A percentile compares a stretch with the other conserved stretches of the same genome.
phyloP scores from a whole-genome alignment of 2,888 invertebrate genomes.

The Ramazzottius varieornatus region DNA sequence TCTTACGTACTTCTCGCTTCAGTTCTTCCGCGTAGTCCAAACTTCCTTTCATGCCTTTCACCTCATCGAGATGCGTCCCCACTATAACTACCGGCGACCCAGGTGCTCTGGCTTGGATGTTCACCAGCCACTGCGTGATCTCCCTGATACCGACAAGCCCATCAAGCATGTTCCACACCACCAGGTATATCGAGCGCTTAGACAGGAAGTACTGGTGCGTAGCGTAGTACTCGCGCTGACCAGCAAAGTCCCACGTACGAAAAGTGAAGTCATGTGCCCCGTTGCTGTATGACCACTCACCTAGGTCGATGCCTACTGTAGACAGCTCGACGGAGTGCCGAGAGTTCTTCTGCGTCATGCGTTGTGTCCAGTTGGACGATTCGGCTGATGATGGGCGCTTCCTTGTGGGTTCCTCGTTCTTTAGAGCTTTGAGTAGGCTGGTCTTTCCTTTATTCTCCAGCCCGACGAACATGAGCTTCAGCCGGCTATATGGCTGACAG shows the following conservation, averaged over 20 bases:
- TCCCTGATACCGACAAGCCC: conserved; percentile 66
- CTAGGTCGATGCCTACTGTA: conserved; percentile 90
- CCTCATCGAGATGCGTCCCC: conserved; percentile 71
- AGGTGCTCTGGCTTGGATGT: conserved; percentile 74
- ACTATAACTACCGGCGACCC: conserved; percentile 86
- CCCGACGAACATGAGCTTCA: conserved; percentile 40
- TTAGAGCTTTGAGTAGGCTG: neutral
- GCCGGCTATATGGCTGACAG: conserved; percentile 46
- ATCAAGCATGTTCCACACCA: conserved; percentile 76
- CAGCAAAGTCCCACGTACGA: conserved; percentile 94
- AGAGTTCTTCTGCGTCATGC: conserved; percentile 66
- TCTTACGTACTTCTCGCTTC: conserved; percentile 34
- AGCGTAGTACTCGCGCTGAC: conserved; percentile 84
- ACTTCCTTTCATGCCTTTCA: conserved; percentile 33
- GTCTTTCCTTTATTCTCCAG: conserved; percentile 4
- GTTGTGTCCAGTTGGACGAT: conserved; percentile 63
- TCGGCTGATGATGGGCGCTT: no score
- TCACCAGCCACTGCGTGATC: conserved; percentile 81
- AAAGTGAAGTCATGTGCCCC: conserved; percentile 12
- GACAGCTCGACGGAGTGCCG: conserved; percentile 60
- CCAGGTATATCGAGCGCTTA: conserved; percentile 70
- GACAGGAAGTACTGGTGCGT: conserved; percentile 96
- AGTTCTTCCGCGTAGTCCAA: conserved; percentile 40
- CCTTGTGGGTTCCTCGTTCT: neutral
- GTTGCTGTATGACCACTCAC: conserved; percentile 45